These are phyloP conservation scores for Chrysina gloriosa DNA, from an alignment of 2,888 invertebrate genomes.

Conservation along the genomic window DNA sequence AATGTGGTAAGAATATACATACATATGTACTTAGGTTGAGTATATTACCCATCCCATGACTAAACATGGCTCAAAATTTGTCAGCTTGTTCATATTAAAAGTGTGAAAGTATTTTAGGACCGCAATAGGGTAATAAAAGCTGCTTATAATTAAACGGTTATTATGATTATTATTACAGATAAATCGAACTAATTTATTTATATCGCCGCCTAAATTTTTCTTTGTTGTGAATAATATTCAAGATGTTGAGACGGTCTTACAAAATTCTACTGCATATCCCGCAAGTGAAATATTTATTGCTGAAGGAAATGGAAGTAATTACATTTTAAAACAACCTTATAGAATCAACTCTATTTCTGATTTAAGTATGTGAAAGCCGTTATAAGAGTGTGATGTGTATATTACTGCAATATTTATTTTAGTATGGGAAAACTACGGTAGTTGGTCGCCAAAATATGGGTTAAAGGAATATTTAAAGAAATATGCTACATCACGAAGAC, in stretches of 20 bases:
- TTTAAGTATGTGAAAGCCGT: not conserved
- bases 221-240: slow-evolving; percentile 12
- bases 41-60: no score
- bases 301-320: not conserved
- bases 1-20: no score
- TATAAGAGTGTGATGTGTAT: slow-evolving; percentile 6
- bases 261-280: slow-evolving; percentile 39
- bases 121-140: not conserved
- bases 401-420: slow-evolving; percentile 13
- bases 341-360: slow-evolving; percentile 1
- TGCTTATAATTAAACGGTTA: not conserved
- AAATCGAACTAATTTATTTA: slow-evolving; percentile 12
- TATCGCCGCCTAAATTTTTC: not conserved
- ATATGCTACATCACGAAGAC: slow-evolving; percentile 24
- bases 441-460: slow-evolving; percentile 30
- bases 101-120: not conserved
- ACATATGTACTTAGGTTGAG: no score
- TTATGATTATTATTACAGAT: not conserved
- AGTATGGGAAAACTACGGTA: slow-evolving; percentile 44
- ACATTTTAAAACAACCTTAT: slow-evolving; percentile 33
- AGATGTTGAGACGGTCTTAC: not conserved
- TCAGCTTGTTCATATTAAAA: no score
- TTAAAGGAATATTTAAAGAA: slow-evolving; percentile 7
- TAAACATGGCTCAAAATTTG: no score
- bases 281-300: slow-evolving; percentile 37